phyloP scores from a whole-genome alignment of 2,113 vertebrate species.

The Hyaena hyaena region DNA sequence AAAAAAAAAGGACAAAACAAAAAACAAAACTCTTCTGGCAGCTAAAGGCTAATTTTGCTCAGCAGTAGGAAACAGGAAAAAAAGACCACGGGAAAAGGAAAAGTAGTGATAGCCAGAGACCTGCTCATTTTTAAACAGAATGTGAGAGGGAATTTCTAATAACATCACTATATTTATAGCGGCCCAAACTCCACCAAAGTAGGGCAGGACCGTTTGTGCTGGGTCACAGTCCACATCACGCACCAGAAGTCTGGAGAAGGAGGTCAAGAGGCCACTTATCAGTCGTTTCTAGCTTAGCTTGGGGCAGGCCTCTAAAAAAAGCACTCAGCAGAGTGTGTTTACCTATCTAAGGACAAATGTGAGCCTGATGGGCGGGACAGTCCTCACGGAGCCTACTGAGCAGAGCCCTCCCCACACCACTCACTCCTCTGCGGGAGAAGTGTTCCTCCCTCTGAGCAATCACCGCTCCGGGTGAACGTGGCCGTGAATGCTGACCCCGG shows the following conservation, averaged over 20 bases:
- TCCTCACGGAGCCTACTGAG: not conserved
- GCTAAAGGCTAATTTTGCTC: not conserved
- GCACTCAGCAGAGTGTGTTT: not conserved
- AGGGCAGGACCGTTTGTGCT: not conserved
- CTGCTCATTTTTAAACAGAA: not conserved
- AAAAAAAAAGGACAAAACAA: not conserved
- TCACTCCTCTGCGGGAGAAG: not conserved
- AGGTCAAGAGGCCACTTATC: not conserved
- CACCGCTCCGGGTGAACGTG: not conserved
- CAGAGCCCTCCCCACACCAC: not conserved
- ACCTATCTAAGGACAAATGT: not conserved
- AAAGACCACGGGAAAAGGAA: not conserved
- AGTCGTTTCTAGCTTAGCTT: not conserved
- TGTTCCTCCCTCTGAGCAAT: not conserved
- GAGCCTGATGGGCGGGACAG: not conserved
- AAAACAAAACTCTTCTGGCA: not conserved
- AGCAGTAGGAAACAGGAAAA: not conserved
- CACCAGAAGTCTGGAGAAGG: not conserved
- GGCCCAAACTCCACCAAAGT: not conserved
- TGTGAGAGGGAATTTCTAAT: not conserved
- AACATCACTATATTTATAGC: not conserved
- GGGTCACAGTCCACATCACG: not conserved
- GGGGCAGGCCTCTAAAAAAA: not conserved
- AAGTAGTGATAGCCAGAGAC: not conserved
- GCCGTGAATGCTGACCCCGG: not conserved